phyloP scores from a whole-genome alignment of 1,140 invertebrate species.

The Magallana gigas region DNA sequence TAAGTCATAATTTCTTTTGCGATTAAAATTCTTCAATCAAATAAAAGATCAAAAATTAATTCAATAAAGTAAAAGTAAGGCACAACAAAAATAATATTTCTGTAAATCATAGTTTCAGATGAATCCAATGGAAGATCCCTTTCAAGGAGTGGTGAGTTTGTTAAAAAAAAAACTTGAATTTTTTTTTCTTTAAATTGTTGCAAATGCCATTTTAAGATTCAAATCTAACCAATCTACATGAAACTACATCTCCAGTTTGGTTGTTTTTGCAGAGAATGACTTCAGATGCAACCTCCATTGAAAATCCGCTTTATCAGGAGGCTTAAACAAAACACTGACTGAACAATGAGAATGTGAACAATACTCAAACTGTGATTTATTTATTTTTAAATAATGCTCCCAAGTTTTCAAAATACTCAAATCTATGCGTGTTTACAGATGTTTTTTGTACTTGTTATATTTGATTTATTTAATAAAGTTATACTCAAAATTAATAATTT shows the following conservation, averaged over 20 bases:
- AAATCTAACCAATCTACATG: background rate
- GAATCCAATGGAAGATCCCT: constrained; percentile 52
- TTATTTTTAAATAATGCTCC: background rate
- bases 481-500: too few relatives aligned
- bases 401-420: too few relatives aligned
- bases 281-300: constrained; percentile 58
- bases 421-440: too few relatives aligned
- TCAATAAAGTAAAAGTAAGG: background rate
- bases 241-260: background rate
- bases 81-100: background rate
- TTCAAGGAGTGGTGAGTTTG: constrained; percentile 38
- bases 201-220: background rate
- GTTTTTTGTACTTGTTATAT: too few relatives aligned
- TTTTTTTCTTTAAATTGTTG: too few relatives aligned
- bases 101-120: constrained; percentile 56
- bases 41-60: background rate
- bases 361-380: constrained; percentile 21
- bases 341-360: background rate
- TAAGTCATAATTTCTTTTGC: background rate
- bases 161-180: too few relatives aligned
- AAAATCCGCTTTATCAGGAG: constrained; percentile 65
- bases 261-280: constrained; percentile 59
- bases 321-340: background rate
- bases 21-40: background rate
- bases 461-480: too few relatives aligned